Conservation (phyloP, 2,888 invertebrate species). For the Hecatera dysodea region DNA sequence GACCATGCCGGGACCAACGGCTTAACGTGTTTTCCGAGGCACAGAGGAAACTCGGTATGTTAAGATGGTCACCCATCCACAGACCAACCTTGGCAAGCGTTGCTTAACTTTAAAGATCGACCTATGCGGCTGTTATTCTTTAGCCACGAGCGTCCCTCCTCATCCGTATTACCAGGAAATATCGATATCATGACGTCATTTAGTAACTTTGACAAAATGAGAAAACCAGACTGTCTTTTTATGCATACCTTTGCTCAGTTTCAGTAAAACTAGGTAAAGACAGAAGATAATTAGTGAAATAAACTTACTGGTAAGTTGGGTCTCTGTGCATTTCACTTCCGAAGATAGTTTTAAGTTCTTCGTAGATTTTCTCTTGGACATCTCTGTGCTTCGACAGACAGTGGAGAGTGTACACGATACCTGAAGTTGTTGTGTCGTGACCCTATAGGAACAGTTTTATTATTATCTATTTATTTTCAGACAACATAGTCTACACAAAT, state of each 20-base stretch:
- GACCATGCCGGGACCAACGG: no score
- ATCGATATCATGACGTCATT: neutral
- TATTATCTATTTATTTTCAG: no score
- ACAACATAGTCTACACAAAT: no score
- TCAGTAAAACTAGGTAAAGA: neutral
- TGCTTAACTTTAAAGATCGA: no score
- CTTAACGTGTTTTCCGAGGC: no score
- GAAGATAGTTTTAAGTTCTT: slow-evolving; percentile 86
- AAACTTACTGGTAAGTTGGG: slow-evolving; percentile 80
- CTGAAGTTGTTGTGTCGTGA: slow-evolving; percentile 91
- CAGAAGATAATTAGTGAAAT: neutral
- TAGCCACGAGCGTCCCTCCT: no score
- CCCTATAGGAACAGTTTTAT: slow-evolving; percentile 77
- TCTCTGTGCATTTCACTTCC: slow-evolving; percentile 79
- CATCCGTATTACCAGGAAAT: neutral
- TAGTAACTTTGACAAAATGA: neutral
- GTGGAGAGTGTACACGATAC: slow-evolving; percentile 87
- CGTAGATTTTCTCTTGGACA: slow-evolving; percentile 87
- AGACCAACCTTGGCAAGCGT: no score
- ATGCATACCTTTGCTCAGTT: neutral
- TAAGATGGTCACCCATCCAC: no score
- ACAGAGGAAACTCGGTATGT: no score
- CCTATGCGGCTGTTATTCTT: no score
- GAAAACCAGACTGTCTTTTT: neutral
- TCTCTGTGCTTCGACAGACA: slow-evolving; percentile 88